Conservation (phyloP, 2,797 vertebrate genomes). For the Fratercula arctica region DNA sequence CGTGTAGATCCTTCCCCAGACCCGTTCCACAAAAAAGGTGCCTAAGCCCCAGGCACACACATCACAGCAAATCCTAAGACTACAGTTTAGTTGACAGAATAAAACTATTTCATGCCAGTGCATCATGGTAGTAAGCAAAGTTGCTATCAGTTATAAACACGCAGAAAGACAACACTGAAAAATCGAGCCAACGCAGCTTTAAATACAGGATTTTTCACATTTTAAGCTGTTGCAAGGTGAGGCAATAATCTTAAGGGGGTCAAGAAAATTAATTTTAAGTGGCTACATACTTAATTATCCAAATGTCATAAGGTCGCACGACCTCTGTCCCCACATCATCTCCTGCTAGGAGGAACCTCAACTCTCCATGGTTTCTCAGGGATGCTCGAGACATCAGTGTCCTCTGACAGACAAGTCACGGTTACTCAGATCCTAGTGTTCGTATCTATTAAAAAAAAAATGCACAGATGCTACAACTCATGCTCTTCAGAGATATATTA, state of each 20-base stretch:
- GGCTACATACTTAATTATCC: not conserved
- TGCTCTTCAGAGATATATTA: not conserved
- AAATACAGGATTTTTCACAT: not conserved
- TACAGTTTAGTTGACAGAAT: not conserved
- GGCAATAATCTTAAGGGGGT: not conserved
- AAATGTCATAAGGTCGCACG: not conserved
- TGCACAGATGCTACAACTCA: not conserved
- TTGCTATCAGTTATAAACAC: not conserved
- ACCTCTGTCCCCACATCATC: not conserved
- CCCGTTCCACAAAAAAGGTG: fast-evolving
- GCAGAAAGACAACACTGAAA: not conserved
- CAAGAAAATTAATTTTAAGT: not conserved
- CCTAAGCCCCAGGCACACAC: not conserved
- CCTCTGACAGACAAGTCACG: not conserved
- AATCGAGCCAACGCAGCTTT: not conserved
- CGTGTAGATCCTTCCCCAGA: not conserved
- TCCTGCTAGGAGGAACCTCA: not conserved
- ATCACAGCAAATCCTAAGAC: not conserved
- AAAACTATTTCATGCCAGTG: not conserved
- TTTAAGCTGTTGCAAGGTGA: not conserved
- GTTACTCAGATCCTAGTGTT: not conserved
- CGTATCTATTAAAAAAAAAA: not conserved
- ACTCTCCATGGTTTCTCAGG: not conserved
- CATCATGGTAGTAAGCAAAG: fast-evolving
- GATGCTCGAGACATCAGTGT: not conserved